Percentiles rank a stretch among this genome's conserved stretches.
phyloP scores from a whole-genome alignment of 2,113 vertebrate genomes.

The Naja naja region DNA sequence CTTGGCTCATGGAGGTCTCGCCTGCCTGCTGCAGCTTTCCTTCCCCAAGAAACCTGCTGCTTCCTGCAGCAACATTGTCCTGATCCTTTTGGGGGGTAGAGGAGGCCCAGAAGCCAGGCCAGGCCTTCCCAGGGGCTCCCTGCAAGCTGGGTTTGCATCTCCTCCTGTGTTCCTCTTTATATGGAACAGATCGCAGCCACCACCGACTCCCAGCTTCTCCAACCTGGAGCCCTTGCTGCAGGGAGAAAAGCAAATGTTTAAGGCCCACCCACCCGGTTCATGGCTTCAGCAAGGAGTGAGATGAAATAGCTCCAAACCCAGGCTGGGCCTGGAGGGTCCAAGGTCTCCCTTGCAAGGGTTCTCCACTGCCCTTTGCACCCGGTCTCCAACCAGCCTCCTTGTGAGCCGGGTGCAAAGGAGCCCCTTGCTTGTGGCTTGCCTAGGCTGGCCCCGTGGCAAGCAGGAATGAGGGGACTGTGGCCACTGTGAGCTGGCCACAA shows the following conservation, averaged over 20 bases:
- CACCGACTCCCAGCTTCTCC: not conserved
- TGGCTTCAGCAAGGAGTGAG: not conserved
- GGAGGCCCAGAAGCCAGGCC: not conserved
- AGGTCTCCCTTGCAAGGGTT: too few species aligned
- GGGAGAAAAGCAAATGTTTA: not conserved
- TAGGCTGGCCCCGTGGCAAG: not conserved
- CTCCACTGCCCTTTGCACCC: not conserved
- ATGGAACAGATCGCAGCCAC: not conserved
- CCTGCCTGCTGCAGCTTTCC: not conserved
- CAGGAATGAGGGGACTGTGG: not conserved
- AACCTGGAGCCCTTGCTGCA: not conserved
- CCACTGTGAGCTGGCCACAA: not conserved
- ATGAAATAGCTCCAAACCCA: not conserved
- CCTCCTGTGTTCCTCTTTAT: not conserved
- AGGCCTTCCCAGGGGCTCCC: not conserved
- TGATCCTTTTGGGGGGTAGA: not conserved
- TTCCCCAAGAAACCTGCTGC: not conserved
- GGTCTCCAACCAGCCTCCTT: too few species aligned
- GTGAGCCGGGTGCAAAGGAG: not conserved
- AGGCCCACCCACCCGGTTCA: not conserved
- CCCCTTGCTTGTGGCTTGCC: not conserved
- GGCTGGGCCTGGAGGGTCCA: not conserved
- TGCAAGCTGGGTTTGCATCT: not conserved
- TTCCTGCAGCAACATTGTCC: not conserved
- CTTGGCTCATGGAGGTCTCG: not conserved